These are phyloP conservation scores for Drosophila nigricruria DNA, from an alignment of 2,888 invertebrate genomes.

Conservation along the genomic window DNA sequence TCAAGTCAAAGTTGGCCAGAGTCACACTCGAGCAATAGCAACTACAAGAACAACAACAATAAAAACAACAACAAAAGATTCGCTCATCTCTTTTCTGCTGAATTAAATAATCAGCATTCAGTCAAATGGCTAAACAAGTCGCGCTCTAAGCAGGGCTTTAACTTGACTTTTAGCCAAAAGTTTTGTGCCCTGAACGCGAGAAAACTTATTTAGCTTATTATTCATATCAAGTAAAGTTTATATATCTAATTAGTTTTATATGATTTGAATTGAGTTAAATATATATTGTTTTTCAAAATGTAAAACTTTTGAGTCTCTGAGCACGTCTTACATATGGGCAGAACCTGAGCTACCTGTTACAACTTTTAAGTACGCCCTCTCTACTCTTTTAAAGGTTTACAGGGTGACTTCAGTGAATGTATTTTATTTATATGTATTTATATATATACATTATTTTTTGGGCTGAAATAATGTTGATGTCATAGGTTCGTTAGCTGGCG, in stretches of 20 bases:
- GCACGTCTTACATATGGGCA: neutral
- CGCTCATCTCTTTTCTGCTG: conserved; percentile 70
- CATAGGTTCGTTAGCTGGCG: conserved; percentile 56
- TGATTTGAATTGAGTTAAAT: neutral
- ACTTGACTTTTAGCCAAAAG: conserved; percentile 16
- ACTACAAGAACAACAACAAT: conserved; percentile 17
- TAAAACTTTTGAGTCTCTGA: neutral
- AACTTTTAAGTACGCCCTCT: neutral
- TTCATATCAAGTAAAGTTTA: neutral
- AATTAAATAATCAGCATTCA: conserved; percentile 57
- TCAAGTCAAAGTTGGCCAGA: conserved; percentile 68
- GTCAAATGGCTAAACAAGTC: conserved; percentile 30
- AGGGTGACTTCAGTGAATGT: neutral
- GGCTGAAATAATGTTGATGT: conserved; percentile 61
- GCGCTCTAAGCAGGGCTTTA: conserved; percentile 36
- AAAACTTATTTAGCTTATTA: neutral
- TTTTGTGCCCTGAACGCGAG: conserved; percentile 9
- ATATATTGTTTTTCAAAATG: neutral
- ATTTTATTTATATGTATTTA: conserved; percentile 10
- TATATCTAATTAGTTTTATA: neutral
- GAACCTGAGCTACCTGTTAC: neutral
- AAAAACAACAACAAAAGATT: conserved; percentile 42
- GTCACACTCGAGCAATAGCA: conserved; percentile 24
- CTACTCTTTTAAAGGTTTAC: neutral
- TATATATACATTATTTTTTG: conserved; percentile 23